Conservation (phyloP, 2,113 vertebrate species). For the Falcunculus frontatus region DNA sequence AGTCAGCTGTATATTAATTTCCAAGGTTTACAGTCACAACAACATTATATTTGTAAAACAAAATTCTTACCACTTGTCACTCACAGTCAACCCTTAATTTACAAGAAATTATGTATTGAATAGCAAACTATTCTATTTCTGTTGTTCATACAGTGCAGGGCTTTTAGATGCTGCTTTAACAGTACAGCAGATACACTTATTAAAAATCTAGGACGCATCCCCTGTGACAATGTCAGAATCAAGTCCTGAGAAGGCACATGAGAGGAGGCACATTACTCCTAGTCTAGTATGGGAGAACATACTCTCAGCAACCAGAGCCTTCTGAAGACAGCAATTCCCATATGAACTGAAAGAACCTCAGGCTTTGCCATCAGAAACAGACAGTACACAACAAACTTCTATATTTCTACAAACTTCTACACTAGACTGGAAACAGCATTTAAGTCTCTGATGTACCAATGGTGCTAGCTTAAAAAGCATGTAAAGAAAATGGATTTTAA, state of each 20-base stretch:
- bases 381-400: background rate
- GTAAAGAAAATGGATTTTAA: background rate
- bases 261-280: background rate
- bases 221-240: background rate
- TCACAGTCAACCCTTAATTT: background rate
- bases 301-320: background rate
- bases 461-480: background rate
- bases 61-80: background rate
- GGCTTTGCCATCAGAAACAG: background rate
- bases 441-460: background rate
- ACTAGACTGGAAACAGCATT: background rate
- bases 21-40: background rate
- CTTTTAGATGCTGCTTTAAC: background rate
- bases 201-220: background rate
- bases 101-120: background rate
- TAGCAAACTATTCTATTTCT: background rate
- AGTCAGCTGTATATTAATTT: background rate
- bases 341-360: background rate
- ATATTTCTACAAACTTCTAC: background rate
- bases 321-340: background rate
- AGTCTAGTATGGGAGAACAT: background rate
- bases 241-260: background rate
- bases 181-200: background rate
- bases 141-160: background rate
- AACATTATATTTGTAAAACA: background rate